phyloP scores from a whole-genome alignment of 2,888 invertebrate genomes.

The Drosophila flavopinicola region DNA sequence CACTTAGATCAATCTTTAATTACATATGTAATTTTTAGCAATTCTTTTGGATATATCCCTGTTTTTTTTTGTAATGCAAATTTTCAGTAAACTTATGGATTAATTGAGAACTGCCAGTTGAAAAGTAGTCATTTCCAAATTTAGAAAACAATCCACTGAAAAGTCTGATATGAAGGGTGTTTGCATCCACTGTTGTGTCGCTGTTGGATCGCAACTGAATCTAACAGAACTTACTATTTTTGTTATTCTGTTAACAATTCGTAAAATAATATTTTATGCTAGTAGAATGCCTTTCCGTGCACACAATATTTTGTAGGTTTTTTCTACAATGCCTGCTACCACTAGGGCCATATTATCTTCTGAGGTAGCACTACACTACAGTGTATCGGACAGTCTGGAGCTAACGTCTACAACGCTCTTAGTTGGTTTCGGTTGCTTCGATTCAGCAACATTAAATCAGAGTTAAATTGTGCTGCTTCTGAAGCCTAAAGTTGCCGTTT shows the following conservation, averaged over 20 bases:
- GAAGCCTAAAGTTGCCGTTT: conserved; percentile 23
- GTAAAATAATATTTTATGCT: no score
- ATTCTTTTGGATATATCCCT: no score
- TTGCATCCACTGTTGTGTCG: neutral
- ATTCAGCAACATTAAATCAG: conserved; percentile 27
- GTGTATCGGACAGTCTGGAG: conserved; percentile 8
- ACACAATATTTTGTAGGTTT: no score
- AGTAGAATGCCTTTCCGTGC: no score
- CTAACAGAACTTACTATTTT: no score
- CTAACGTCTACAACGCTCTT: neutral
- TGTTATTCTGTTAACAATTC: no score
- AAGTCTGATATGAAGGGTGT: neutral
- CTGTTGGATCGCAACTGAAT: neutral
- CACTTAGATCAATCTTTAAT: no score
- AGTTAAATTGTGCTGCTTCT: conserved; percentile 25
- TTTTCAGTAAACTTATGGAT: no score
- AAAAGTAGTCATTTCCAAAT: neutral
- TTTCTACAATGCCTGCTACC: no score
- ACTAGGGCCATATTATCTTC: no score
- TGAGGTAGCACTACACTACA: neutral
- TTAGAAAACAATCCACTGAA: neutral
- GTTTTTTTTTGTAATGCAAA: no score
- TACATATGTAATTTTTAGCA: no score
- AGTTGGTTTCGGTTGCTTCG: conserved; percentile 12
- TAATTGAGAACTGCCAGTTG: neutral